These are phyloP conservation scores for Lochmaea crataegi DNA, from an alignment of 2,888 invertebrate genomes.

Conservation along the genomic window DNA sequence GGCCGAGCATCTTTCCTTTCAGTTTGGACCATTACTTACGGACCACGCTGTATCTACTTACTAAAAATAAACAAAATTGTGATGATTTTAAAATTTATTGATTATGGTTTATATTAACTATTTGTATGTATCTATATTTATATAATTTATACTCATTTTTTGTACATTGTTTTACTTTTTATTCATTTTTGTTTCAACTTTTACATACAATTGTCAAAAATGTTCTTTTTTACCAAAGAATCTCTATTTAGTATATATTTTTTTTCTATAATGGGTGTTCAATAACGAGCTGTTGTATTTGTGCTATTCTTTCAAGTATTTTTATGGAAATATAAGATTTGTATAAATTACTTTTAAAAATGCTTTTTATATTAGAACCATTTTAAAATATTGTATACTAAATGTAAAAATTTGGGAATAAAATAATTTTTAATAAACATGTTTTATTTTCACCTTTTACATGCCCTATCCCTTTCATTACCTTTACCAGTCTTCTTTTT, in stretches of 20 bases:
- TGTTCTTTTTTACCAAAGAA: conserved; percentile 48
- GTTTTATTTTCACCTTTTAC: neutral
- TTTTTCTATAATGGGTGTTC: conserved; percentile 33
- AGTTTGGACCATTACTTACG: too few relatives aligned
- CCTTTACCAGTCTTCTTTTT: neutral
- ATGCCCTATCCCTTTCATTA: neutral
- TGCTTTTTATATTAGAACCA: conserved; percentile 37
- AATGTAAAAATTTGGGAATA: conserved; percentile 36
- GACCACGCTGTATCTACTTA: too few relatives aligned
- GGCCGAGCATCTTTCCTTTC: too few relatives aligned
- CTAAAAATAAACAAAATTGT: conserved; percentile 17
- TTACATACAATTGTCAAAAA: conserved; percentile 40
- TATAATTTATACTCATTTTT: conserved; percentile 44
- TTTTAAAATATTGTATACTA: conserved; percentile 37
- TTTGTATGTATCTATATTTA: conserved; percentile 40
- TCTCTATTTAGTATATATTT: conserved; percentile 31
- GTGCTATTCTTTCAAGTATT: conserved; percentile 29
- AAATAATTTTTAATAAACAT: conserved; percentile 37
- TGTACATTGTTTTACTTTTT: conserved; percentile 43
- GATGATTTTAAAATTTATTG: conserved; percentile 21
- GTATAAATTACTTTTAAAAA: conserved; percentile 24
- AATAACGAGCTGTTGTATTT: conserved; percentile 33
- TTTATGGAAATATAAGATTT: conserved; percentile 26
- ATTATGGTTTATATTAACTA: conserved; percentile 21
- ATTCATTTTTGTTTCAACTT: conserved; percentile 28